phyloP scores from a whole-genome alignment of 2,888 invertebrate genomes.

The Lasius platythorax region DNA sequence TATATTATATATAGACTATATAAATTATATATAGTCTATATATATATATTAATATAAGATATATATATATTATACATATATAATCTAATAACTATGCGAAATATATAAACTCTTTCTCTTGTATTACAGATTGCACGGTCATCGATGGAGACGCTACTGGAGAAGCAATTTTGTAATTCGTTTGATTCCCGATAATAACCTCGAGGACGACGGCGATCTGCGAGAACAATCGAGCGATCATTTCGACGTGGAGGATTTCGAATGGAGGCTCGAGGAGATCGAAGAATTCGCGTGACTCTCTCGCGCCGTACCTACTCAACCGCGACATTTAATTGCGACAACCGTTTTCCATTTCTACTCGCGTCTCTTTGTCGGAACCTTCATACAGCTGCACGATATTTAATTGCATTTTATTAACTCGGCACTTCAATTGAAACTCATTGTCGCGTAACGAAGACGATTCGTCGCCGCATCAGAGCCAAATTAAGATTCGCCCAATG shows the following conservation, averaged over 20 bases:
- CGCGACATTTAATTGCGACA: background rate
- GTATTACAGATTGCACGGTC: slow-evolving; percentile 80
- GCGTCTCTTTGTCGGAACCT: background rate
- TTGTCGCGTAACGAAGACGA: slow-evolving; percentile 59
- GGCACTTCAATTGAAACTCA: slow-evolving; percentile 76
- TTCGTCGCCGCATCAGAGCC: slow-evolving; percentile 33
- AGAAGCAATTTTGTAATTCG: slow-evolving; percentile 82
- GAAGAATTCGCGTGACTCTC: slow-evolving; percentile 31
- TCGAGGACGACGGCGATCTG: slow-evolving; percentile 2
- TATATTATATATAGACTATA: too few species aligned
- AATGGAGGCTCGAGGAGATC: slow-evolving; percentile 8
- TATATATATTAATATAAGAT: too few species aligned
- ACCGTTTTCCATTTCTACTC: background rate
- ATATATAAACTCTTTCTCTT: background rate
- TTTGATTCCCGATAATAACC: slow-evolving; percentile 76
- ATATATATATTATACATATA: too few species aligned
- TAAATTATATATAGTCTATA: too few species aligned
- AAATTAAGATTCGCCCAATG: slow-evolving; percentile 18
- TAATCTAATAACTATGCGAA: background rate
- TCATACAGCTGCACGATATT: slow-evolving; percentile 61
- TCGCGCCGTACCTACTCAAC: background rate
- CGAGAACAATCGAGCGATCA: background rate
- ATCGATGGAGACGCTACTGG: slow-evolving; percentile 84
- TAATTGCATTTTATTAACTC: slow-evolving; percentile 78
- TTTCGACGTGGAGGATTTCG: slow-evolving; percentile 6